phyloP scores from a whole-genome alignment of 2,113 vertebrate species.

The Lampris megalopsis region DNA sequence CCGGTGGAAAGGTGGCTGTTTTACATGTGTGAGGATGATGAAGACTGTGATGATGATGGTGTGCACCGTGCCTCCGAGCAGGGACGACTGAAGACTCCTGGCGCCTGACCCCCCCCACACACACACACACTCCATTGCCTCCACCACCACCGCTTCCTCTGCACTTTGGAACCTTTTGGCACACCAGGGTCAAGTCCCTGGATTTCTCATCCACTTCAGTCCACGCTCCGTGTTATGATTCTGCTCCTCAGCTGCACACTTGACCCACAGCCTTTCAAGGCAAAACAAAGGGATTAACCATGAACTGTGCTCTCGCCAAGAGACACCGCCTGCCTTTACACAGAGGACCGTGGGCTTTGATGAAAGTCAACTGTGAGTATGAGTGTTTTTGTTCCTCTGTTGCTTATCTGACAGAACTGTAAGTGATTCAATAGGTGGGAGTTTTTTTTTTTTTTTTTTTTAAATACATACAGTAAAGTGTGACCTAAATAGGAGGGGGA shows the following conservation, averaged over 20 bases:
- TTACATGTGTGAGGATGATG: background rate
- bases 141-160: constrained; percentile 29
- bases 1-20: constrained; percentile 11
- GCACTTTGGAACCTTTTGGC: constrained; percentile 27
- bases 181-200: constrained; percentile 52
- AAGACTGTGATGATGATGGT: constrained; percentile 30
- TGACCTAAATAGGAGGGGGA: constrained; percentile 66
- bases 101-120: constrained; percentile 19
- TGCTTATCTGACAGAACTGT: constrained; percentile 6
- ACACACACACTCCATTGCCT: background rate
- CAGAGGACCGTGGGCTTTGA: constrained; percentile 24
- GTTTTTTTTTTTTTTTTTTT: constrained; percentile 19
- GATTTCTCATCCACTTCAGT: constrained; percentile 53
- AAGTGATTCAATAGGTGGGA: constrained; percentile 25
- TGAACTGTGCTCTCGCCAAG: constrained; percentile 62
- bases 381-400: background rate
- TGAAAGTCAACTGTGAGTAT: constrained; percentile 64
- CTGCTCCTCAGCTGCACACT: constrained; percentile 48
- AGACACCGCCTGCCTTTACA: constrained; percentile 15
- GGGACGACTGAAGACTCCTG: constrained; percentile 36
- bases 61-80: constrained; percentile 19
- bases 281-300: constrained; percentile 76
- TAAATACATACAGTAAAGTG: constrained; percentile 51
- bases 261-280: constrained; percentile 62
- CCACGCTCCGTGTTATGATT: constrained; percentile 59